Evolutionary conservation across 1,140 invertebrate genomes (phyloP).

Genomic region (Penaeus indicus): DNA sequence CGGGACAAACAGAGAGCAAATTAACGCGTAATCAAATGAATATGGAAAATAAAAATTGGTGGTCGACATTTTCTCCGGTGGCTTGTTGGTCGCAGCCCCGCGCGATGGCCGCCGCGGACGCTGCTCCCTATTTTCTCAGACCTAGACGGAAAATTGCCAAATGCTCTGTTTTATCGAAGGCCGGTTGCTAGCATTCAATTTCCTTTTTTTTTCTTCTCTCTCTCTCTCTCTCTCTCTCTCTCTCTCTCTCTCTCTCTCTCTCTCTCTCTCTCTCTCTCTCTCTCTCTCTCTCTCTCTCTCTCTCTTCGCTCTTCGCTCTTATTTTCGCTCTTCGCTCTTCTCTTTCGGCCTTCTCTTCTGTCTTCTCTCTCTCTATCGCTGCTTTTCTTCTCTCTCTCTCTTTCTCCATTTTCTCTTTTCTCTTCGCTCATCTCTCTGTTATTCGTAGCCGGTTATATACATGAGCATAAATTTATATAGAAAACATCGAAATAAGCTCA

Average conservation of each 20-base stretch:
- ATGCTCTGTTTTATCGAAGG: conserved; percentile 55
- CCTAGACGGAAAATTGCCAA: conserved; percentile 57
- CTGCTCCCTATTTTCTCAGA: conserved; percentile 56
- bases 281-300: not conserved
- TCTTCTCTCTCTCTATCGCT: not conserved
- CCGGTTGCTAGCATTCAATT: conserved; percentile 31
- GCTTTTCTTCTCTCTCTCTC: not conserved
- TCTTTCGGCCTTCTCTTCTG: conserved; percentile 5
- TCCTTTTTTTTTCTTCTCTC: not conserved
- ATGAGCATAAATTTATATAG: too few relatives aligned
- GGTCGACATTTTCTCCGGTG: conserved; percentile 28
- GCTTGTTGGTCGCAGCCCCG: conserved; percentile 30
- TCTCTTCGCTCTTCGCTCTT: not conserved
- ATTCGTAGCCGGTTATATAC: too few relatives aligned
- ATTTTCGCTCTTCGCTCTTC: not conserved
- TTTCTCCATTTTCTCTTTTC: not conserved
- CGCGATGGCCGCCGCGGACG: conserved; percentile 43
- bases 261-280: conserved; percentile 9
- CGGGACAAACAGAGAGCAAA: conserved; percentile 46
- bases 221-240: not conserved
- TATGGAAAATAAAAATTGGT: conserved; percentile 41
- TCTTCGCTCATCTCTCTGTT: not conserved
- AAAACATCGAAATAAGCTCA: too few relatives aligned
- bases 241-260: not conserved
- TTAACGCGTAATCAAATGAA: conserved; percentile 56